Evolutionary conservation across 2,797 vertebrate species (phyloP).

Genomic region (Helostoma temminkii): DNA sequence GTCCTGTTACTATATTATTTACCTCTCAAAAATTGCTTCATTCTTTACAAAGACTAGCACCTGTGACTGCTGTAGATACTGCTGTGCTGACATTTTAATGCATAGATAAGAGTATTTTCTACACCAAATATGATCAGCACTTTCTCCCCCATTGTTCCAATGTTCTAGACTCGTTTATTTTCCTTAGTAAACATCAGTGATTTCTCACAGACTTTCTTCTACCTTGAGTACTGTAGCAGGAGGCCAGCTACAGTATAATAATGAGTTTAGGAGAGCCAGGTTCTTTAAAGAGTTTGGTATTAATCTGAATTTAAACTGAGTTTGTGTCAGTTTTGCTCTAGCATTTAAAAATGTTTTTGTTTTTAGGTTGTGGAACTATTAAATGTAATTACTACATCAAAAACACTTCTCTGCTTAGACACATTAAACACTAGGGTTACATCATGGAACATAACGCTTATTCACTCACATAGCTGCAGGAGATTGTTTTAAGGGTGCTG

Average conservation of each 20-base stretch:
- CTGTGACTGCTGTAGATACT: constrained; percentile 40
- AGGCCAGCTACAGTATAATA: constrained; percentile 25
- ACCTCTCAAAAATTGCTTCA: constrained; percentile 43
- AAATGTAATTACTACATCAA: constrained; percentile 57
- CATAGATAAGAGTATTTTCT: constrained; percentile 61
- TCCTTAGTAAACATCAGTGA: constrained; percentile 51
- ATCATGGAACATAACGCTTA: constrained; percentile 58
- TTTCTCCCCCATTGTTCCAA: constrained; percentile 58
- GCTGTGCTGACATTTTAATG: constrained; percentile 65
- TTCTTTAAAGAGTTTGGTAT: constrained; percentile 45
- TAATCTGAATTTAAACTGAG: constrained; percentile 48
- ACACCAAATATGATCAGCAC: constrained; percentile 67
- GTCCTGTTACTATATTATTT: constrained; percentile 9
- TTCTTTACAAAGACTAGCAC: constrained; percentile 23
- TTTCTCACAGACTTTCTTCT: constrained; percentile 55
- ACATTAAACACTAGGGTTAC: constrained; percentile 30
- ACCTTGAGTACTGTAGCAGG: constrained; percentile 17
- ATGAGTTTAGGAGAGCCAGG: constrained; percentile 22
- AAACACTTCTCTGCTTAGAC: constrained; percentile 40
- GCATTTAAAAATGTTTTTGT: constrained; percentile 19
- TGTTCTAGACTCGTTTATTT: constrained; percentile 60
- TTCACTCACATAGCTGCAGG: constrained; percentile 31
- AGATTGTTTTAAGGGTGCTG: constrained; percentile 44
- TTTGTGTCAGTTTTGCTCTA: constrained; percentile 45
- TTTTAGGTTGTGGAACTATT: constrained; percentile 43